These are phyloP conservation scores for Macropus fuliginosus DNA, from an alignment of 2,797 vertebrate species.

Conservation along the genomic window DNA sequence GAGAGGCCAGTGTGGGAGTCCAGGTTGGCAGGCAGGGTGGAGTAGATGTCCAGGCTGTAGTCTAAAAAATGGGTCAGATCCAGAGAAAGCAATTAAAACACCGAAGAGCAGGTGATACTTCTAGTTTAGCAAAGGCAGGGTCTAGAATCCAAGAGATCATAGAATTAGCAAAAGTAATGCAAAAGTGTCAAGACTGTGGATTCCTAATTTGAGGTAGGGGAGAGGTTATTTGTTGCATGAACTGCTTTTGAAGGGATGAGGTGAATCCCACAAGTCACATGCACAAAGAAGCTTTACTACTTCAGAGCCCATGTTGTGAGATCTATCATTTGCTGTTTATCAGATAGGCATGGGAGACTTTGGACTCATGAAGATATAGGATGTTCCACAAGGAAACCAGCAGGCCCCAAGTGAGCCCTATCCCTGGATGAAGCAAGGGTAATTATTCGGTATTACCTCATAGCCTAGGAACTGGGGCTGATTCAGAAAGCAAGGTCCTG, in stretches of 20 bases:
- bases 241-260: constrained; percentile 18
- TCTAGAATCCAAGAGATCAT: neutral
- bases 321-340: neutral
- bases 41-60: neutral
- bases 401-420: constrained; percentile 67
- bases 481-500: constrained; percentile 62
- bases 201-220: neutral
- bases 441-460: constrained; percentile 54
- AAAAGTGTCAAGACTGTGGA: neutral
- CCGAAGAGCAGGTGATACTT: neutral
- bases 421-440: neutral
- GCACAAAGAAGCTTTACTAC: constrained; percentile 40
- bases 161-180: neutral
- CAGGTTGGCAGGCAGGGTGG: neutral
- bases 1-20: neutral
- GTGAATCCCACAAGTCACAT: constrained; percentile 46
- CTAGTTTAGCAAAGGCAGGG: neutral
- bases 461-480: constrained; percentile 57
- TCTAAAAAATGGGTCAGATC: neutral
- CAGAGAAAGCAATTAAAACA: neutral
- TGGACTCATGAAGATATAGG: neutral
- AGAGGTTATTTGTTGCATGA: neutral
- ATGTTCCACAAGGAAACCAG: constrained; percentile 42
- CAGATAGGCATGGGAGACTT: neutral
- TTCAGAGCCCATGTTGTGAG: constrained; percentile 11